Conservation (phyloP, 2,888 invertebrate species). For the Polymixis flavicincta region DNA sequence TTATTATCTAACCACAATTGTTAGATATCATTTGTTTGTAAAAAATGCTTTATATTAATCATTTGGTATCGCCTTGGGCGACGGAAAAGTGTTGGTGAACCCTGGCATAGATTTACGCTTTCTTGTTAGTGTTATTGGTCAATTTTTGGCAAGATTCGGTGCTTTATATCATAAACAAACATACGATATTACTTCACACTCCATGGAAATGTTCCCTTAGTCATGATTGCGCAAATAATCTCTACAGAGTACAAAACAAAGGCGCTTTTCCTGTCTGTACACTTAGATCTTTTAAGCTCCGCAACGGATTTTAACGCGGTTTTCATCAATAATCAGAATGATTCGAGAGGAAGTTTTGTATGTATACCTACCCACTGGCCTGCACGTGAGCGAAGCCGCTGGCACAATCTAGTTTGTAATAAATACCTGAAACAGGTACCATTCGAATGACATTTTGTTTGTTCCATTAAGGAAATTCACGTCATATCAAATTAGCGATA, state of each 20-base stretch:
- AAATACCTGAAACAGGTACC: constrained; percentile 10
- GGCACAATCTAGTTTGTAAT: background rate
- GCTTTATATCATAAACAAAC: constrained; percentile 31
- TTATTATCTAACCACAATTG: constrained; percentile 62
- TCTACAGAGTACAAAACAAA: no score
- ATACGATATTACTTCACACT: constrained; percentile 25
- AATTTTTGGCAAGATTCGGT: constrained; percentile 45
- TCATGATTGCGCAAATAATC: constrained; percentile 7
- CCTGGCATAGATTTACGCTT: constrained; percentile 52
- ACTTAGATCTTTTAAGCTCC: no score
- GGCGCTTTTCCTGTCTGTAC: no score
- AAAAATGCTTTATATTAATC: constrained; percentile 54
- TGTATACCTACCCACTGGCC: no score
- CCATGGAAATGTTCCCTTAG: constrained; percentile 29
- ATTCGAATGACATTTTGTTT: background rate
- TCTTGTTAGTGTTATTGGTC: constrained; percentile 41
- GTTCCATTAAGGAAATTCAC: constrained; percentile 15
- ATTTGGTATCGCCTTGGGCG: constrained; percentile 58
- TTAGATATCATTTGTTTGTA: constrained; percentile 57
- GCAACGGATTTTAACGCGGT: no score
- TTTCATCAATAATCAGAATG: no score
- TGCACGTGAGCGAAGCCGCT: no score
- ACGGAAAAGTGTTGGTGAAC: constrained; percentile 48
- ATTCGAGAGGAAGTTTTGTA: no score
- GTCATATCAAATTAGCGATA: constrained; percentile 18